Evolutionary conservation across 2,797 vertebrate species (phyloP).

Genomic region (Sardinella longiceps): DNA sequence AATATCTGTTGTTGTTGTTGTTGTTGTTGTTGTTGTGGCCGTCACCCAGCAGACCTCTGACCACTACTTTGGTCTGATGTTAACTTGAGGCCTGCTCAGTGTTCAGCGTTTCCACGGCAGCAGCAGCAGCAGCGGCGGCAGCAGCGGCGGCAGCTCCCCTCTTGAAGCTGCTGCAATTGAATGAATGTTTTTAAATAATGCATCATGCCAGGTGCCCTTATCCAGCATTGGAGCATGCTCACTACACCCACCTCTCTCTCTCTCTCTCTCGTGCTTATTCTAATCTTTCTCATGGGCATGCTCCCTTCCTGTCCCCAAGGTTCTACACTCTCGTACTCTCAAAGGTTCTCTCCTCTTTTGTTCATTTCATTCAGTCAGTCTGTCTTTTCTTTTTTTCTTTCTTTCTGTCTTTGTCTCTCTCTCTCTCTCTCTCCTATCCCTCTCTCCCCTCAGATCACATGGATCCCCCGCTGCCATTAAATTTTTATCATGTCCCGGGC

Average conservation of each 20-base stretch:
- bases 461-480: slow-evolving; percentile 59
- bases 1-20: too few species aligned
- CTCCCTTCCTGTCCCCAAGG: slow-evolving; percentile 34
- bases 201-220: slow-evolving; percentile 70
- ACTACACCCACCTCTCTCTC: not conserved
- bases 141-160: not conserved
- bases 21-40: too few species aligned
- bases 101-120: too few species aligned
- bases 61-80: too few species aligned
- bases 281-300: not conserved
- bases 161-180: slow-evolving; percentile 25
- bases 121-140: not conserved
- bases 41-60: too few species aligned
- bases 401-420: not conserved
- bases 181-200: slow-evolving; percentile 72
- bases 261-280: not conserved
- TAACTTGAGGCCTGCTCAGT: not conserved
- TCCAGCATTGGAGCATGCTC: slow-evolving; percentile 32
- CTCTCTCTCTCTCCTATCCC: slow-evolving; percentile 7
- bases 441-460: slow-evolving; percentile 53
- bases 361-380: slow-evolving; percentile 53
- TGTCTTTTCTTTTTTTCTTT: slow-evolving; percentile 28
- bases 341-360: slow-evolving; percentile 30
- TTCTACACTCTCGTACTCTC: not conserved
- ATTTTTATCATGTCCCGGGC: slow-evolving; percentile 68